Evolutionary conservation across 2,113 vertebrate genomes (phyloP).

Genomic region (Sylvilagus bachmani): DNA sequence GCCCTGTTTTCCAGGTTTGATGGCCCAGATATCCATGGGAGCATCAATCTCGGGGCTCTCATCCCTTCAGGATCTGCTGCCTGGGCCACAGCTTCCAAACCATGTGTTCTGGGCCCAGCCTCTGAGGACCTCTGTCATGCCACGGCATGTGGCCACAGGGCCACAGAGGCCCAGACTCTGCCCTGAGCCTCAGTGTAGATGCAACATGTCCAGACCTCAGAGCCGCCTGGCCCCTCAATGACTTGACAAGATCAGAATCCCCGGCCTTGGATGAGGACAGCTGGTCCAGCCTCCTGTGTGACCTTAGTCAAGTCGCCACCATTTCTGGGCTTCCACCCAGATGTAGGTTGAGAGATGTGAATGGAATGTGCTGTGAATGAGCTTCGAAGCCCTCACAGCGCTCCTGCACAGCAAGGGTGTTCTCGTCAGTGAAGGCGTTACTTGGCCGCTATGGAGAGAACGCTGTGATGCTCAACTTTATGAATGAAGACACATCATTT

Average conservation of each 20-base stretch:
- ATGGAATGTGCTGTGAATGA: not conserved
- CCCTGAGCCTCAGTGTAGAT: not conserved
- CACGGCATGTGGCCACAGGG: rapidly evolving
- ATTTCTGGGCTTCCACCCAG: not conserved
- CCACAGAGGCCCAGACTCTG: not conserved
- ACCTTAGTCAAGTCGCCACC: not conserved
- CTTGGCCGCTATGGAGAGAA: not conserved
- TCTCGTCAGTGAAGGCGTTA: not conserved
- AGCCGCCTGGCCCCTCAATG: not conserved
- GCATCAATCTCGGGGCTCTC: not conserved
- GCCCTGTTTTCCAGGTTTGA: not conserved
- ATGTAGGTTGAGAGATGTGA: not conserved
- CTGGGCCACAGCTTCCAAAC: not conserved
- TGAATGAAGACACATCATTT: not conserved
- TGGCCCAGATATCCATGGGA: not conserved
- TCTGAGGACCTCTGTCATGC: not conserved
- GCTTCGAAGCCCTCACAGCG: not conserved
- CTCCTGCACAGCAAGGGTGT: not conserved
- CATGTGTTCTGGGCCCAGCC: not conserved
- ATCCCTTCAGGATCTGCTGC: not conserved
- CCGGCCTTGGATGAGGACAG: not conserved
- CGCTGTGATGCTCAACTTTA: not conserved
- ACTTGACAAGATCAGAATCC: not conserved
- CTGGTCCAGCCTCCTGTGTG: not conserved
- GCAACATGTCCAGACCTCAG: not conserved